These are phyloP conservation scores for zebrafish (Danio rerio) DNA, from an alignment of 2,113 vertebrate species.

Conservation along the genomic window GRCz12tu NC_133196.1:47366001-47366500, in stretches of 20 bases:
- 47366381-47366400: neutral
- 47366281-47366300: no score
- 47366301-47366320: no score
- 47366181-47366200: neutral
- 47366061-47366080: neutral
- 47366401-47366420: neutral
- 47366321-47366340: no score
- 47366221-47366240: conserved; percentile 1
- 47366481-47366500: neutral
- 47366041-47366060: no score
- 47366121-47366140: neutral
- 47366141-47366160: neutral
- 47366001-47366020: neutral
- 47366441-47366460: neutral
- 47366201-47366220: neutral
- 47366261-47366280: no score
- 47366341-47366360: neutral
- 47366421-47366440: neutral
- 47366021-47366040: no score
- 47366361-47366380: neutral
- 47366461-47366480: neutral
- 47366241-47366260: neutral
- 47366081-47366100: neutral
- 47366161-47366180: neutral
- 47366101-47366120: neutral